These are phyloP conservation scores for Microplitis mediator DNA, from an alignment of 1,140 invertebrate genomes.

Conservation along the genomic window DNA sequence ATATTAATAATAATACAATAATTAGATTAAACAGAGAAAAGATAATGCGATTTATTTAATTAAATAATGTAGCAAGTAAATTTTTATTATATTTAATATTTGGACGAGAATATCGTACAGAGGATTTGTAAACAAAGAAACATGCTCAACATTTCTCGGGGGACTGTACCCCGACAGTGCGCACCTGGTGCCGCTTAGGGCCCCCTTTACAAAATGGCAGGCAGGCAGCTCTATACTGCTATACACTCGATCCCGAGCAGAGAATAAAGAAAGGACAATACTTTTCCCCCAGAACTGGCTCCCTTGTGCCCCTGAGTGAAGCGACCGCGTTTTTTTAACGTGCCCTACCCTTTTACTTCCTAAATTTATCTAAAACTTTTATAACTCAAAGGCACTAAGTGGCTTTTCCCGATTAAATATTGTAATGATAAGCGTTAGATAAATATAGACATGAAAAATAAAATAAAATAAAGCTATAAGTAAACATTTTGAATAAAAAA, in stretches of 20 bases:
- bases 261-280: conserved; percentile 56
- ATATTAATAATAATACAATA: neutral
- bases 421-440: too few species aligned
- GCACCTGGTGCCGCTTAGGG: conserved; percentile 57
- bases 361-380: neutral
- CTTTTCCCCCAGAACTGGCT: conserved; percentile 37
- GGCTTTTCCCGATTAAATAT: too few species aligned
- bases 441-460: neutral
- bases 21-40: neutral
- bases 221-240: conserved; percentile 29
- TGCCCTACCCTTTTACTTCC: neutral
- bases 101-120: neutral
- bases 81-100: neutral
- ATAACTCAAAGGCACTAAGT: too few species aligned
- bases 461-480: neutral
- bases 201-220: conserved; percentile 58
- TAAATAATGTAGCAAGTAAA: neutral
- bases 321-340: neutral
- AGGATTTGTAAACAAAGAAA: conserved; percentile 47
- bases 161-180: conserved; percentile 56
- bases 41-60: neutral
- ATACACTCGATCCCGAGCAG: conserved; percentile 27
- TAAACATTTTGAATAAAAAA: neutral
- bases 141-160: conserved; percentile 49
- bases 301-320: conserved; percentile 29